These are phyloP conservation scores for Carterocephalus palaemon DNA, from an alignment of 2,888 invertebrate genomes.

Conservation along the genomic window DNA sequence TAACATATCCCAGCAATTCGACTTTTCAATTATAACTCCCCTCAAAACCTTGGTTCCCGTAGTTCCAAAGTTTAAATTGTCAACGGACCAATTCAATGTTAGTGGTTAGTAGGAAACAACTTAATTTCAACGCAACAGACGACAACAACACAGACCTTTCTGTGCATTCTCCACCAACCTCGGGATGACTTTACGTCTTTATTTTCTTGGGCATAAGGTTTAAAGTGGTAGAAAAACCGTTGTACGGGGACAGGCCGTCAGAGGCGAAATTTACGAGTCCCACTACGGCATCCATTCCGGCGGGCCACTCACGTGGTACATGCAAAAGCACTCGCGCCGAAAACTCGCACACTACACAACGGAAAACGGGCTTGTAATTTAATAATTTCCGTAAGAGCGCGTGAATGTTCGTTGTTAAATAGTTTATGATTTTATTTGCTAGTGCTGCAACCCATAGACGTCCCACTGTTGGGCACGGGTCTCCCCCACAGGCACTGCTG, in stretches of 20 bases:
- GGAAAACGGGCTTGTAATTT: conserved; percentile 10
- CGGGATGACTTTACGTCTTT: too few relatives aligned
- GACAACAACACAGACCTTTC: neutral
- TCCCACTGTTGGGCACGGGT: too few relatives aligned
- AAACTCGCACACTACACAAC: conserved; percentile 34
- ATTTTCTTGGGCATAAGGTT: conserved; percentile 22
- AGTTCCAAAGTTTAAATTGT: too few relatives aligned
- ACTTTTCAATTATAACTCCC: too few relatives aligned
- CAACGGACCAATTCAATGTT: too few relatives aligned
- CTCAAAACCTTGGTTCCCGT: too few relatives aligned
- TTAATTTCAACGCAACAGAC: too few relatives aligned
- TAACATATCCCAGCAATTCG: too few relatives aligned
- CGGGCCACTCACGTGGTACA: conserved; percentile 56
- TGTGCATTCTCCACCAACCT: neutral
- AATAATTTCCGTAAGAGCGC: conserved; percentile 7
- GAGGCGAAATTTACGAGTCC: conserved; percentile 59
- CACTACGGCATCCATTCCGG: conserved; percentile 57
- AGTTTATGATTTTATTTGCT: too few relatives aligned
- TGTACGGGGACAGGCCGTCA: conserved; percentile 53
- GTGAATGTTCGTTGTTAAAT: conserved; percentile 1
- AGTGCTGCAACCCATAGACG: too few relatives aligned
- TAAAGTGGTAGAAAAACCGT: conserved; percentile 22
- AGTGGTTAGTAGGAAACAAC: too few relatives aligned
- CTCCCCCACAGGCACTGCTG: too few relatives aligned
- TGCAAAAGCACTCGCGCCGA: conserved; percentile 65